Evolutionary conservation across 2,113 vertebrate species (phyloP), one percentile per base, ranked within the genome.

Genomic region (Bettongia penicillata): DNA sequence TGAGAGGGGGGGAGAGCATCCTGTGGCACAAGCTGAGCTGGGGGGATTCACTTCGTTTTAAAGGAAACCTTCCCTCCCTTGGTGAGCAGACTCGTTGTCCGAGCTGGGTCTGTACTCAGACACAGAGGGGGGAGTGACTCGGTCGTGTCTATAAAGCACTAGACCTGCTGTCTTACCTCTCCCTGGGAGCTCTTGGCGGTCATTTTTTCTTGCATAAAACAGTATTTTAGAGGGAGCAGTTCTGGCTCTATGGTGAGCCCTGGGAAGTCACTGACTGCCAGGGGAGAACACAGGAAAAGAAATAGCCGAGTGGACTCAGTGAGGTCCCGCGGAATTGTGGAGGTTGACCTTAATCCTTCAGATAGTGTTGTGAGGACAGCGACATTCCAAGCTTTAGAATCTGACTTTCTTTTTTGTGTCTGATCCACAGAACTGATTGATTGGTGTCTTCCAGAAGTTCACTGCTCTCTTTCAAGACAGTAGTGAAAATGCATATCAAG

Each of bases 401-500:
- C n/a, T n/a, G n/a, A n/a, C n/a, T n/a, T n/a, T 51, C 0, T 14
- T 55, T 90, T 26, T 95, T 91, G 50, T 94, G 93, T 95, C 31
- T 96, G 37, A 92, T 96, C 96, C 90, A 77, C 49, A 97, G 93
- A 94, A 49, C 90, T 95, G 31, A 37, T 47, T 89, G 91, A 94
- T 93, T 55, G 47, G 51, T 94, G 25, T 28, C 28, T 51, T 50
- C n/a, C 47, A 51, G 90, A 95, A 57, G 50, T 61, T 94, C 91
- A 26, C 37, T 8, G 52, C n/a, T 19, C n/a, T 51, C 5, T 0
- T 25, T 11, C n/a, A 25, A 50, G 51, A 55, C 68, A 24, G 0
- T 1, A 3, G 28, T 47, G 37, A 98, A 98, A 95, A 99, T 99
- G 99, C 98, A 99, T 94, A 99, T 99, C 91, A 99, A 99, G 93